Conservation (phyloP, 2,888 invertebrate genomes). For the Petrolisthes manimaculis region DNA sequence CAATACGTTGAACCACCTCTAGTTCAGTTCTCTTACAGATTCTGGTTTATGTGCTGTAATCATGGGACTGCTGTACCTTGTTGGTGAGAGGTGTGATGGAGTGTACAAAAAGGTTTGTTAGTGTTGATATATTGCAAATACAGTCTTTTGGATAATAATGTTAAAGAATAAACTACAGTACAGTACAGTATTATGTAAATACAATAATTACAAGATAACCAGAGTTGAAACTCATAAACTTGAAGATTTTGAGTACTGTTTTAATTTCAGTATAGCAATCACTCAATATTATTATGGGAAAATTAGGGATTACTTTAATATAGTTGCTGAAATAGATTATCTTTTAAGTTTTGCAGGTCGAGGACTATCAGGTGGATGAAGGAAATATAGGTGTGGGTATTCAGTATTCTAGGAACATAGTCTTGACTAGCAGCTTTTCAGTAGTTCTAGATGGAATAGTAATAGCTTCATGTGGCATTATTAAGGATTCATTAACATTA, state of each 20-base stretch:
- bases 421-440: background rate
- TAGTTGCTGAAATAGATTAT: background rate
- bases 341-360: background rate
- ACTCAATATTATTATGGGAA: no score
- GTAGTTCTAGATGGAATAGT: background rate
- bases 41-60: background rate
- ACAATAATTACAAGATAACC: background rate
- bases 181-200: no score
- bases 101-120: background rate
- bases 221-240: background rate
- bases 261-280: no score
- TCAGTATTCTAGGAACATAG: background rate
- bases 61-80: background rate
- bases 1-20: no score
- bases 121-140: background rate
- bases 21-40: background rate
- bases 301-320: background rate
- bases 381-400: background rate
- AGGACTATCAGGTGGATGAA: background rate
- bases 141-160: background rate
- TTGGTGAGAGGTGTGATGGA: background rate
- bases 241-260: background rate
- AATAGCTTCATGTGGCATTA: background rate
- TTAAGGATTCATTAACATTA: background rate
- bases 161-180: background rate